A percentile compares a stretch with the other conserved stretches of the same genome.
phyloP scores from a whole-genome alignment of 2,888 invertebrate species.

The Epistrophella euchroma region DNA sequence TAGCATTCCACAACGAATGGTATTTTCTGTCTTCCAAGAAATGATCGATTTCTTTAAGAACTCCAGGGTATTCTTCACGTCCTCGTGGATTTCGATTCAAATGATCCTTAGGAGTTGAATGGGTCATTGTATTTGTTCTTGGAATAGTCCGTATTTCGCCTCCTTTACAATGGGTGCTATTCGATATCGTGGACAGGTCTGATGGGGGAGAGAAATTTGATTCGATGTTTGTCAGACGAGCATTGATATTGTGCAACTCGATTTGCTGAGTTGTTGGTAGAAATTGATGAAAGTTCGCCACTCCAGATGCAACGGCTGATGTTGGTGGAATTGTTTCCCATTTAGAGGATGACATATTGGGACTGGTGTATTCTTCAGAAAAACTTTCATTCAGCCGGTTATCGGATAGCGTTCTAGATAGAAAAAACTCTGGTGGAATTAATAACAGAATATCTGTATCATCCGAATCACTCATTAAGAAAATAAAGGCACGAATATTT shows the following conservation, averaged over 20 bases:
- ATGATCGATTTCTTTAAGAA: constrained; percentile 82
- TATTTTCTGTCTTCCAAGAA: constrained; percentile 79
- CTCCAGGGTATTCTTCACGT: constrained; percentile 76
- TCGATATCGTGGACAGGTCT: constrained; percentile 82
- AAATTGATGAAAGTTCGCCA: constrained; percentile 71
- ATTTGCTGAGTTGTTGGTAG: constrained; percentile 79
- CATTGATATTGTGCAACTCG: constrained; percentile 81
- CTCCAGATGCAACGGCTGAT: neutral
- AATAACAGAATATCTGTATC: constrained; percentile 92
- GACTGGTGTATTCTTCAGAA: constrained; percentile 8
- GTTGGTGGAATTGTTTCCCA: constrained; percentile 48
- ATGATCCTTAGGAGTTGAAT: constrained; percentile 82
- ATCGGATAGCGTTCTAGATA: constrained; percentile 81
- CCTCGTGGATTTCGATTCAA: neutral
- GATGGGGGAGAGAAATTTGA: constrained; percentile 79
- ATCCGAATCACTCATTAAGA: constrained; percentile 89
- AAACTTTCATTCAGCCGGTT: constrained; percentile 52
- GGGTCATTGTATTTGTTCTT: constrained; percentile 77
- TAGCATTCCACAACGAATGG: constrained; percentile 70
- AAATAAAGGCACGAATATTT: neutral
- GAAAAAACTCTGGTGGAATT: constrained; percentile 91
- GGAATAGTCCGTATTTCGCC: constrained; percentile 45
- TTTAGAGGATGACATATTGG: constrained; percentile 51
- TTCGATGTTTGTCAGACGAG: constrained; percentile 79
- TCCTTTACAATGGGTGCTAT: constrained; percentile 79